phyloP scores from a whole-genome alignment of 1,140 invertebrate genomes.

The Pantala flavescens region DNA sequence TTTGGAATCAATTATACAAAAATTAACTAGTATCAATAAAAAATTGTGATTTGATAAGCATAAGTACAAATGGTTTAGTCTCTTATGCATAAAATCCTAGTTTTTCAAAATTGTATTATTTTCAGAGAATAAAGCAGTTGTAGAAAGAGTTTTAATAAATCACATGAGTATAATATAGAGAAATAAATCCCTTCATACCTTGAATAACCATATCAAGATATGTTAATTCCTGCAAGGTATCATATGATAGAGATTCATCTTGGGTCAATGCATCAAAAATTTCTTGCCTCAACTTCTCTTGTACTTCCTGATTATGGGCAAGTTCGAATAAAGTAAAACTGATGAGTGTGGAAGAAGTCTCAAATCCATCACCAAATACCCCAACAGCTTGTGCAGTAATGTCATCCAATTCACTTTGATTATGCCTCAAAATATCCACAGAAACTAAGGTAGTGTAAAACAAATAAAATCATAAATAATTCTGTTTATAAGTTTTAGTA shows the following conservation, averaged over 20 bases:
- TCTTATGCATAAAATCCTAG: too few species aligned
- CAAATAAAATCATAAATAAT: background rate
- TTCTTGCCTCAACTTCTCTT: conserved; percentile 45
- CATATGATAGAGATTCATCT: conserved; percentile 43
- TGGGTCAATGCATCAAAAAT: conserved; percentile 37
- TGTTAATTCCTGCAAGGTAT: conserved; percentile 45
- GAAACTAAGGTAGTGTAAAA: conserved; percentile 5
- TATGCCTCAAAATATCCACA: background rate
- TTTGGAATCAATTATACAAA: too few species aligned
- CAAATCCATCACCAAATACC: conserved; percentile 59
- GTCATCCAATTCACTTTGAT: conserved; percentile 21
- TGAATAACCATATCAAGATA: conserved; percentile 51
- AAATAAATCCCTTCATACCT: conserved; percentile 31
- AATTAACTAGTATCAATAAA: too few species aligned
- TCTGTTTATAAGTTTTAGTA: conserved; percentile 14
- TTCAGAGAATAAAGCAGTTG: too few species aligned
- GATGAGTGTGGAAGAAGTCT: conserved; percentile 53
- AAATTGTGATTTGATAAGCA: too few species aligned
- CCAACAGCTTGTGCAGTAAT: conserved; percentile 49
- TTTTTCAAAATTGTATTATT: too few species aligned
- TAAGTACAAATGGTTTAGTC: too few species aligned
- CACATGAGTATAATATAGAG: too few species aligned
- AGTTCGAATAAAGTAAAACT: conserved; percentile 46
- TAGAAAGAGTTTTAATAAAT: too few species aligned
- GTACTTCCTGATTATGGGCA: conserved; percentile 45